phyloP scores from a whole-genome alignment of 2,797 vertebrate genomes.

The Danio kyathit region DNA sequence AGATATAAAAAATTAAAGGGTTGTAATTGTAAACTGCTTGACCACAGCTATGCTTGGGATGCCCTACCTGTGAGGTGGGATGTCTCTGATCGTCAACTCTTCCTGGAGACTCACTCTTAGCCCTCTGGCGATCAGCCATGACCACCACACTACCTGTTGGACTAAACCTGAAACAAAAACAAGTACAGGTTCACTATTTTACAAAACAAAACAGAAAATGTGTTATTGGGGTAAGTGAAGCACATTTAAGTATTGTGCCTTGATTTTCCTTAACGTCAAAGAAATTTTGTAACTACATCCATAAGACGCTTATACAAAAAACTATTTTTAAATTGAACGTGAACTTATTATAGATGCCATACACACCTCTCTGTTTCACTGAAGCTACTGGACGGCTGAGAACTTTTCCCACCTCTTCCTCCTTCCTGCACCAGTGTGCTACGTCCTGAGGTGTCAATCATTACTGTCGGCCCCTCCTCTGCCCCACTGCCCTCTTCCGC shows the following conservation, averaged over 20 bases:
- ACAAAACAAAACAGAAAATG: neutral
- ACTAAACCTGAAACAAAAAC: constrained; percentile 85
- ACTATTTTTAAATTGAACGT: neutral
- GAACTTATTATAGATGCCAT: constrained; percentile 18
- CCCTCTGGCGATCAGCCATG: constrained; percentile 89
- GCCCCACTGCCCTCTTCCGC: constrained; percentile 89
- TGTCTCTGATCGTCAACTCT: constrained; percentile 90
- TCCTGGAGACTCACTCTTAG: constrained; percentile 94
- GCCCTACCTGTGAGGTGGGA: constrained; percentile 89
- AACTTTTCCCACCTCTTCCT: constrained; percentile 81
- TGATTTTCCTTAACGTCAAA: neutral
- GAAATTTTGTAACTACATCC: neutral
- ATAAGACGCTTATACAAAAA: neutral
- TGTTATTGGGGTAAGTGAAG: neutral
- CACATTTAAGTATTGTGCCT: neutral
- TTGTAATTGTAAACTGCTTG: neutral
- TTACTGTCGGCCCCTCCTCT: constrained; percentile 90
- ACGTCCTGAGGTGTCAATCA: constrained; percentile 92
- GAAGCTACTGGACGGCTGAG: constrained; percentile 89
- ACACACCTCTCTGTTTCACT: constrained; percentile 88
- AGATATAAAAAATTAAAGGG: neutral
- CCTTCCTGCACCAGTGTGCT: constrained; percentile 84
- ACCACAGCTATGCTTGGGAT: neutral
- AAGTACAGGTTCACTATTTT: neutral
- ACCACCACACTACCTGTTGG: constrained; percentile 93